These are phyloP conservation scores for Ptychodera flava DNA, from an alignment of 35 echinoderm and acorn worm genomes.

Conservation along the genomic window DNA sequence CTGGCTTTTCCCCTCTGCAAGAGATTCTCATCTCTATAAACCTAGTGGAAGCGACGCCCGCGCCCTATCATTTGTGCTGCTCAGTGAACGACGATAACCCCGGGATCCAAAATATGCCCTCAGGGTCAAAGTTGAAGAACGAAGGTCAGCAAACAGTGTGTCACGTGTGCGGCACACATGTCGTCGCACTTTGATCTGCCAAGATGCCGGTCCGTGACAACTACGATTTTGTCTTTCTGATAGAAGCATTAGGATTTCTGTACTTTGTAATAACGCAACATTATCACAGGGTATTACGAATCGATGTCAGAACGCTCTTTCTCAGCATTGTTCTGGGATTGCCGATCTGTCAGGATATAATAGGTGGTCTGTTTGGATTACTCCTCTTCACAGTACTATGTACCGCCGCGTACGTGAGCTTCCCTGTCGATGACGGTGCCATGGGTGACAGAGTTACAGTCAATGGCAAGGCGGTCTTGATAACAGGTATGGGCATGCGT, in stretches of 20 bases:
- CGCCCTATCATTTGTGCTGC: too few species aligned
- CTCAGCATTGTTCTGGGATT: not conserved
- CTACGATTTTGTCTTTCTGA: not conserved
- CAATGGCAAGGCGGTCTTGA: not conserved
- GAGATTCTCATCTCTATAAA: too few species aligned
- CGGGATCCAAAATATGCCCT: too few species aligned
- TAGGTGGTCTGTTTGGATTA: not conserved
- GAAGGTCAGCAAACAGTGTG: too few species aligned
- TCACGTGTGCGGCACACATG: too few species aligned
- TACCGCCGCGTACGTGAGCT: not conserved
- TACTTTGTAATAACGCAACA: not conserved
- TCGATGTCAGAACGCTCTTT: not conserved
- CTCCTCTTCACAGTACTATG: not conserved
- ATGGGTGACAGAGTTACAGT: not conserved
- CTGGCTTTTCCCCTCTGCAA: too few species aligned
- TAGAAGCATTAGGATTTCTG: not conserved
- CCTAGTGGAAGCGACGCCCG: too few species aligned
- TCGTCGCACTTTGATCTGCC: not conserved
- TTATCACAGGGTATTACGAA: not conserved
- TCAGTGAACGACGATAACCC: too few species aligned
- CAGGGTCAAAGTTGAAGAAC: too few species aligned
- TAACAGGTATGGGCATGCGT: too few species aligned
- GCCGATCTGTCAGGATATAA: not conserved
- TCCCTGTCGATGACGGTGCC: not conserved
- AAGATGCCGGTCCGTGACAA: not conserved